Percentiles rank a stretch among this genome's conserved stretches.
Conservation (phyloP, 2,113 vertebrate species). For the Tragelaphus strepsiceros region DNA sequence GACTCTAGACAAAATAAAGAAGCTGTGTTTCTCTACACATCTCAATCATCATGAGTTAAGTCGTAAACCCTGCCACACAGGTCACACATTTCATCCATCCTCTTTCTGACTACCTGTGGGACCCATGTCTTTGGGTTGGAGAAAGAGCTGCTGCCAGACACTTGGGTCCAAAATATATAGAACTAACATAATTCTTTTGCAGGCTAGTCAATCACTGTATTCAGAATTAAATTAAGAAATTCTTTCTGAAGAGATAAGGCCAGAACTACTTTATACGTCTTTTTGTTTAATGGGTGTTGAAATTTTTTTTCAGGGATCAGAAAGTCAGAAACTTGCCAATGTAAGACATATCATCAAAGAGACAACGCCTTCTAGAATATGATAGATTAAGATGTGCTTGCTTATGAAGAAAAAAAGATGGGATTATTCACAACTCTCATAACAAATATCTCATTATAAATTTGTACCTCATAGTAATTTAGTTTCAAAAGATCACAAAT, state of each 20-base stretch:
- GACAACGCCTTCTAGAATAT: conserved; percentile 43
- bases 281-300: conserved; percentile 53
- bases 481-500: conserved; percentile 21
- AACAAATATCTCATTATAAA: conserved; percentile 33
- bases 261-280: conserved; percentile 63
- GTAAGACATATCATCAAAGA: not conserved
- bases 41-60: not conserved
- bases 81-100: not conserved
- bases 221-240: conserved; percentile 51
- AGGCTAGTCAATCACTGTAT: not conserved
- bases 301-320: conserved; percentile 59
- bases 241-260: conserved; percentile 64
- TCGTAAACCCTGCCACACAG: not conserved
- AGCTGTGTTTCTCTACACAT: not conserved
- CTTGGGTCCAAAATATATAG: conserved; percentile 56
- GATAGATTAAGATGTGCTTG: not conserved
- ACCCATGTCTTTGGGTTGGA: not conserved
- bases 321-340: conserved; percentile 47
- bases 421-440: not conserved
- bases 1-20: not conserved
- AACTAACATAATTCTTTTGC: conserved; percentile 33
- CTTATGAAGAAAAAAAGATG: conserved; percentile 21
- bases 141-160: not conserved
- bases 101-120: not conserved
- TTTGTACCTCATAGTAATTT: not conserved